Evolutionary conservation across 2,113 vertebrate genomes (phyloP), one percentile per base, ranked within the genome.

Genomic region (Butorides virescens): DNA sequence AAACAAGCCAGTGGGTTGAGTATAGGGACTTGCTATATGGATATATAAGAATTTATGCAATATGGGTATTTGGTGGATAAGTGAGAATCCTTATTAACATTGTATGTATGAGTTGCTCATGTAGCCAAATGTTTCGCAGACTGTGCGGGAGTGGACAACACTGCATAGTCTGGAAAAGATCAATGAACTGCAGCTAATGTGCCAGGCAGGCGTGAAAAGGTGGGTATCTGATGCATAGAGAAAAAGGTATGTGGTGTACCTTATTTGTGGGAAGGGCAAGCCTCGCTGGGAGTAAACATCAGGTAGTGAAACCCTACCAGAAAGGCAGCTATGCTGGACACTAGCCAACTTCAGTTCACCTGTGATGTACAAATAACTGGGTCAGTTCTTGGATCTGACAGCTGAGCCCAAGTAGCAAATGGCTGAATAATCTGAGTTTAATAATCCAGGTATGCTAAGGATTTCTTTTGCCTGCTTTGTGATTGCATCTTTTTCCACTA

Each of bases 1-100:
- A 62, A 87, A 30, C 10, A 70, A 71, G 27, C 5, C 52, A 46
- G 13, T 46, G 19, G 4, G 4, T 52, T 86, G 39, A 65, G 36
- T 36, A 32, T 8, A 70, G 55, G 0, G 3, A 17, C 20, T 62
- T 90, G 23, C 11, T 84, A 5, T 47, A n/a, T 0, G 1, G 10
- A 61, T 65, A 52, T 23, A 22, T 49, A 52, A 56, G 15, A 5
- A 4, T 42, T 63, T 18, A 50, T n/a, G 6, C 11, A 9, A 8
- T 32, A 19, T 29, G 20, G 17, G 29, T 73, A 37, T 6, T 34
- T 30, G 7, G 11, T 62, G 15, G 39, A 67, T 59, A 63, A 81
- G 37, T n/a, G 30, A 78, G 10, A 63, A 50, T 47, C 16, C 10
- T 22, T 62, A 50, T 63, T 55, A 75, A 34, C 0, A 1, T 18